Percentiles rank a stretch among this genome's conserved stretches.
Evolutionary conservation across 2,888 invertebrate species (phyloP).

Genomic region (Agonopterix subpropinquella): DNA sequence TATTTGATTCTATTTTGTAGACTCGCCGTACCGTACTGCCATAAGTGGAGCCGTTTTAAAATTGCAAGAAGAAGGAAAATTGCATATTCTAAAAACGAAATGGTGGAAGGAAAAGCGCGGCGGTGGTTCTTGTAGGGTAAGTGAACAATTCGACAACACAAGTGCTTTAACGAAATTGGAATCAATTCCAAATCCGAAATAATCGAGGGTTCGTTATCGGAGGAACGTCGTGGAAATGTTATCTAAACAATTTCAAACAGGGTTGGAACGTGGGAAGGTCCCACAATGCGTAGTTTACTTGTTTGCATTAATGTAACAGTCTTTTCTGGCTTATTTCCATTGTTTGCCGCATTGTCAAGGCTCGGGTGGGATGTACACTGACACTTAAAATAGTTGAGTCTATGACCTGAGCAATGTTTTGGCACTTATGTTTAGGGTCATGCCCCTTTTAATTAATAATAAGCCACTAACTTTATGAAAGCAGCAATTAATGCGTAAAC

Average conservation of each 20-base stretch:
- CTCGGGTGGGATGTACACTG: not conserved
- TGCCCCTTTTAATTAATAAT: too few relatives aligned
- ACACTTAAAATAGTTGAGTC: not conserved
- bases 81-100: slow-evolving; percentile 94
- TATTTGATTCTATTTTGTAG: slow-evolving; percentile 53
- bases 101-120: slow-evolving; percentile 99
- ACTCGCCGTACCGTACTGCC: slow-evolving; percentile 94
- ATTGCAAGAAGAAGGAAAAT: slow-evolving; percentile 95
- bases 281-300: not conserved
- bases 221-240: not conserved
- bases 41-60: slow-evolving; percentile 96
- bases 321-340: not conserved
- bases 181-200: slow-evolving; percentile 5
- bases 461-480: too few relatives aligned
- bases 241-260: not conserved
- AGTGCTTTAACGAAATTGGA: slow-evolving; percentile 7
- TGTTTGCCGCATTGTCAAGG: not conserved
- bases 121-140: slow-evolving; percentile 89
- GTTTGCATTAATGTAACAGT: not conserved
- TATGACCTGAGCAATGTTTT: too few relatives aligned
- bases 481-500: too few relatives aligned
- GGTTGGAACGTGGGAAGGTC: not conserved
- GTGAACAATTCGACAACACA: slow-evolving; percentile 21
- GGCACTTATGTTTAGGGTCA: too few relatives aligned
- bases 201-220: slow-evolving; percentile 2